phyloP scores from a whole-genome alignment of 2,797 vertebrate species.

The Falco peregrinus region DNA sequence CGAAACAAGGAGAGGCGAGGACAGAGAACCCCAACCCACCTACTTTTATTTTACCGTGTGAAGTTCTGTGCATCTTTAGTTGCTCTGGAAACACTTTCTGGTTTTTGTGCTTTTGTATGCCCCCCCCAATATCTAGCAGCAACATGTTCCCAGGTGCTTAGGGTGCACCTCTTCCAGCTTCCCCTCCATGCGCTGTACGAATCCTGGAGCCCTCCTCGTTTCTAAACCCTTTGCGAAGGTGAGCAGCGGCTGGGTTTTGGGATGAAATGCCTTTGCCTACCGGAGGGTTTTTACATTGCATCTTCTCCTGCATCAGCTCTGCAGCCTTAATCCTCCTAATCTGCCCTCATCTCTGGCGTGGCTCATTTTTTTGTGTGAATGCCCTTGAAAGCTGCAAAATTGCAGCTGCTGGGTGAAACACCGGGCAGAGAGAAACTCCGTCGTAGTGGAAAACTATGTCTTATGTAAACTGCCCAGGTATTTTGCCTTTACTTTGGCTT shows the following conservation, averaged over 20 bases:
- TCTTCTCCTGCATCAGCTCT: background rate
- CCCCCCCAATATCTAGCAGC: background rate
- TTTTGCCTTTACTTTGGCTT: background rate
- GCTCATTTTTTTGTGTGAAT: conserved; percentile 41
- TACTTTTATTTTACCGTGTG: fast-evolving
- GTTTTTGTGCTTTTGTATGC: background rate
- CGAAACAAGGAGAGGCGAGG: fast-evolving
- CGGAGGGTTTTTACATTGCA: background rate
- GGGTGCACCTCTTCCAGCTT: background rate
- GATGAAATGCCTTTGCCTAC: background rate
- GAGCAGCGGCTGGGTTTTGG: background rate
- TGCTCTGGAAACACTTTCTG: background rate
- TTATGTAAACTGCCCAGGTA: conserved; percentile 38
- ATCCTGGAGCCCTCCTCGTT: background rate
- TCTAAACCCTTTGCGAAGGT: background rate
- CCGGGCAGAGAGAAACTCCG: background rate
- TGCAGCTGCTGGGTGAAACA: conserved; percentile 12
- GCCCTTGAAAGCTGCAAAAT: conserved; percentile 35
- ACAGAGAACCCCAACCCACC: background rate
- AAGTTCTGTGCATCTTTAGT: background rate
- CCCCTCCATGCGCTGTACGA: background rate
- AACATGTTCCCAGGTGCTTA: fast-evolving
- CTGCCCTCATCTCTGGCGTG: background rate
- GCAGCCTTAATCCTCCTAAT: conserved; percentile 47
- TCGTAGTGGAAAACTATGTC: background rate